A percentile compares a stretch with the other conserved stretches of the same genome.
These are phyloP conservation scores for Pseudopodoces humilis DNA, from an alignment of 2,113 vertebrate genomes.

Conservation along the genomic window DNA sequence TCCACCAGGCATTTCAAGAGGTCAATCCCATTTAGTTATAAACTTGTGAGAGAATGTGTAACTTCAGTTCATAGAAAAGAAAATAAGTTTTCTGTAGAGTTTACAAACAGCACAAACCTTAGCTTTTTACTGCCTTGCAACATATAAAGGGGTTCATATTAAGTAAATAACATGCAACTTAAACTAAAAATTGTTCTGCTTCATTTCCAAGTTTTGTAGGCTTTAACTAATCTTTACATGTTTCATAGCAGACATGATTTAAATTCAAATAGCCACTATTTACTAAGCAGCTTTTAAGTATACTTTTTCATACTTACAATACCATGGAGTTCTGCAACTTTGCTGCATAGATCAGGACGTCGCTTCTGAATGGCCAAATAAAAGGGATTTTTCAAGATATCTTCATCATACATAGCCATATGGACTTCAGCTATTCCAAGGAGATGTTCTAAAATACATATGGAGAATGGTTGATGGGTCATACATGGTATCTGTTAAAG, in stretches of 20 bases:
- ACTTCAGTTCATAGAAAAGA: background rate
- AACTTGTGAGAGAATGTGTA: background rate
- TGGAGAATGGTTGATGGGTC: background rate
- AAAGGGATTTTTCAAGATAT: slow-evolving; percentile 94
- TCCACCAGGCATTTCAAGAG: background rate
- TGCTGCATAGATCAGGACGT: slow-evolving; percentile 86
- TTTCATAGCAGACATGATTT: background rate
- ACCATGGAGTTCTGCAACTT: slow-evolving; percentile 87
- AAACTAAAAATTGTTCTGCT: background rate
- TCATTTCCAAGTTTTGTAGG: background rate
- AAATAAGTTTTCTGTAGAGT: background rate
- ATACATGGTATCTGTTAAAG: background rate
- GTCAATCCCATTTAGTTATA: background rate
- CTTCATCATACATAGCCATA: slow-evolving; percentile 99
- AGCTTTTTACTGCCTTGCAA: background rate
- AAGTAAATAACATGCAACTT: background rate
- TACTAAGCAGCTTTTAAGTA: background rate
- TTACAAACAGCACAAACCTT: background rate
- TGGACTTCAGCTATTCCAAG: slow-evolving; percentile 72
- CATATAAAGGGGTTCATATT: background rate
- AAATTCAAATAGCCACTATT: background rate
- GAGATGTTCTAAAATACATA: slow-evolving; percentile 36
- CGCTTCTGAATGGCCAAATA: slow-evolving; percentile 90
- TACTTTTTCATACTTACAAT: slow-evolving; percentile 78
- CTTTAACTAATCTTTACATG: background rate